Evolutionary conservation across 2,797 vertebrate genomes (phyloP).

Genomic region (Syngnathus acus): DNA sequence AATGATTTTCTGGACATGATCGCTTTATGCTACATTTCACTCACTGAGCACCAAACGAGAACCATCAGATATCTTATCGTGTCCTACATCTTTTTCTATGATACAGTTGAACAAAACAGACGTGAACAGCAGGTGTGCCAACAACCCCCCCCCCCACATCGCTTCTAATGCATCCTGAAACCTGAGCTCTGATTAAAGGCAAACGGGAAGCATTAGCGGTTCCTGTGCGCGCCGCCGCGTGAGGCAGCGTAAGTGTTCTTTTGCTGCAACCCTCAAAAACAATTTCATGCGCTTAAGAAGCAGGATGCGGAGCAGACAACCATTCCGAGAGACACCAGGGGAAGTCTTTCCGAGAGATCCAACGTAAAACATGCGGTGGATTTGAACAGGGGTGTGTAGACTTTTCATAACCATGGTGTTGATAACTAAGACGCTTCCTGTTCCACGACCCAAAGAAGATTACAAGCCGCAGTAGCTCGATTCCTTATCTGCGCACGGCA

Average conservation of each 20-base stretch:
- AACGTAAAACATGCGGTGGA: neutral
- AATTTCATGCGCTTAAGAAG: conserved; percentile 42
- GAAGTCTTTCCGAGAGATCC: conserved; percentile 14
- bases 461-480: conserved; percentile 17
- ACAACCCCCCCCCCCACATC: conserved; percentile 26
- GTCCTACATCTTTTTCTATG: neutral
- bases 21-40: neutral
- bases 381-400: neutral
- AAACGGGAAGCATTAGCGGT: conserved; percentile 63
- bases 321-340: conserved; percentile 16
- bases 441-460: conserved; percentile 1
- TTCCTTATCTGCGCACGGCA: conserved; percentile 34
- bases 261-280: conserved; percentile 36
- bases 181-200: conserved; percentile 62
- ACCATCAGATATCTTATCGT: too few species aligned
- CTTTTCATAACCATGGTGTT: neutral
- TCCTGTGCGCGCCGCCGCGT: conserved; percentile 17
- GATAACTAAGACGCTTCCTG: conserved; percentile 5
- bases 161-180: conserved; percentile 70
- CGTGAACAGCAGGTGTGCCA: conserved; percentile 28
- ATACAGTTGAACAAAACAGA: conserved; percentile 17
- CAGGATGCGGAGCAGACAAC: conserved; percentile 9
- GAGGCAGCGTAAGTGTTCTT: conserved; percentile 29
- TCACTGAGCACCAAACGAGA: neutral
- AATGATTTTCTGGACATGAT: neutral